These are phyloP conservation scores for Lethocerus indicus DNA, from an alignment of 1,140 invertebrate species.

Conservation along the genomic window DNA sequence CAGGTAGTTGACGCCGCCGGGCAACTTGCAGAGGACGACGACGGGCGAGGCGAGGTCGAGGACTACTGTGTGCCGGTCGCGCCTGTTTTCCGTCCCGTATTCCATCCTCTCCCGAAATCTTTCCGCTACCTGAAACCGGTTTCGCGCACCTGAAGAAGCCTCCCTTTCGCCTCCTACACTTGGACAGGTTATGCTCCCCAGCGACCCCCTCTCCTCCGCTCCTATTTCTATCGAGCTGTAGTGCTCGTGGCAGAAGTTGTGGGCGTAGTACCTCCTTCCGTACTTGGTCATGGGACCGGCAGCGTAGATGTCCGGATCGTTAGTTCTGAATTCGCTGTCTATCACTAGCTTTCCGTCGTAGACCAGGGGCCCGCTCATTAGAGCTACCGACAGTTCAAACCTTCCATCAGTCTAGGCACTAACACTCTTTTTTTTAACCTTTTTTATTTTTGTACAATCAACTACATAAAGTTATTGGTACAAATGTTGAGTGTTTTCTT, in stretches of 20 bases:
- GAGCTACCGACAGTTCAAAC: constrained; percentile 29
- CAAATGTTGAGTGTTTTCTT: not conserved
- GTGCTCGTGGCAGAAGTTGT: constrained; percentile 27
- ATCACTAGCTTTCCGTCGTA: constrained; percentile 55
- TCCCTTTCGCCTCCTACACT: no score
- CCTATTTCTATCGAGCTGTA: constrained; percentile 37
- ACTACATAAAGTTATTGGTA: not conserved
- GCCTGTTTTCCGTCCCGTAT: constrained; percentile 9
- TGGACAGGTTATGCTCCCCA: constrained; percentile 4
- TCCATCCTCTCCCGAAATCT: constrained; percentile 3
- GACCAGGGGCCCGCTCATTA: constrained; percentile 43
- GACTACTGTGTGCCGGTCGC: constrained; percentile 16
- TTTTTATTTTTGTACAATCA: not conserved
- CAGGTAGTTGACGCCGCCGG: constrained; percentile 25
- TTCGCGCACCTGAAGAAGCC: no score
- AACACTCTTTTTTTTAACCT: not conserved
- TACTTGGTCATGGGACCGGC: constrained; percentile 48
- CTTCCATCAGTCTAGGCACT: constrained; percentile 8
- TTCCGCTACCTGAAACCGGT: not conserved
- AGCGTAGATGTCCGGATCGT: constrained; percentile 45
- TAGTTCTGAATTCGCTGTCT: constrained; percentile 43
- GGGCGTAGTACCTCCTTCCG: constrained; percentile 31
- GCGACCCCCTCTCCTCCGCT: constrained; percentile 31
- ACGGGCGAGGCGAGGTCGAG: constrained; percentile 11
- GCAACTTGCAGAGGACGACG: constrained; percentile 20